Evolutionary conservation across 2,797 vertebrate genomes (phyloP).

Genomic region (Nothura maculosa): DNA sequence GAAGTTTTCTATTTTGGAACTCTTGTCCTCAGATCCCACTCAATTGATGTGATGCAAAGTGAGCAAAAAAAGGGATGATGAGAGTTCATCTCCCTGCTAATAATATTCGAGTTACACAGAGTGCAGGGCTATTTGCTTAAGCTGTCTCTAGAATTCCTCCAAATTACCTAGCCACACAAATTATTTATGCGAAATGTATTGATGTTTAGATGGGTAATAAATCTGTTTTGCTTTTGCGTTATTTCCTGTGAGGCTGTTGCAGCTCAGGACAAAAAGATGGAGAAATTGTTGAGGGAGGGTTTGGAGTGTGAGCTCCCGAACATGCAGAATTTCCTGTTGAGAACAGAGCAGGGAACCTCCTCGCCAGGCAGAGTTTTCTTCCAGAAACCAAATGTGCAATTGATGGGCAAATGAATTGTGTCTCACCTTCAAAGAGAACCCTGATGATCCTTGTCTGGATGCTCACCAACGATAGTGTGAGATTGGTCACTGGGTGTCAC

Average conservation of each 20-base stretch:
- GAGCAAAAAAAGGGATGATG: background rate
- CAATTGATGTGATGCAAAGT: background rate
- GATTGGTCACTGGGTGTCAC: slow-evolving; percentile 66
- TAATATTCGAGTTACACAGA: background rate
- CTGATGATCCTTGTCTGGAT: background rate
- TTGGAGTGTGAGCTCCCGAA: background rate
- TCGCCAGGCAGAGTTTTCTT: background rate
- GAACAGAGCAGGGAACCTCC: background rate
- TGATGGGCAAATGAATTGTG: background rate
- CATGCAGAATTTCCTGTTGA: background rate
- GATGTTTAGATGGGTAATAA: background rate
- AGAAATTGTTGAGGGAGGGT: background rate
- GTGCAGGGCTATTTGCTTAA: background rate
- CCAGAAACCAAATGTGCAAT: too few species aligned
- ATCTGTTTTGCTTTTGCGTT: background rate
- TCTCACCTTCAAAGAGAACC: background rate
- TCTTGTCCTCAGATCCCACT: background rate
- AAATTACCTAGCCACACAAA: background rate
- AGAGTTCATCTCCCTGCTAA: background rate
- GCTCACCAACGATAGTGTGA: background rate
- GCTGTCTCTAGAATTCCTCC: background rate
- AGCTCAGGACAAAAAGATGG: background rate
- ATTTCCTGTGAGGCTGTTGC: background rate
- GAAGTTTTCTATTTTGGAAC: slow-evolving; percentile 44
- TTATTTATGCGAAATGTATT: background rate